These are phyloP conservation scores for Megaptera novaeangliae DNA, from an alignment of 2,113 vertebrate species.

Conservation along the genomic window DNA sequence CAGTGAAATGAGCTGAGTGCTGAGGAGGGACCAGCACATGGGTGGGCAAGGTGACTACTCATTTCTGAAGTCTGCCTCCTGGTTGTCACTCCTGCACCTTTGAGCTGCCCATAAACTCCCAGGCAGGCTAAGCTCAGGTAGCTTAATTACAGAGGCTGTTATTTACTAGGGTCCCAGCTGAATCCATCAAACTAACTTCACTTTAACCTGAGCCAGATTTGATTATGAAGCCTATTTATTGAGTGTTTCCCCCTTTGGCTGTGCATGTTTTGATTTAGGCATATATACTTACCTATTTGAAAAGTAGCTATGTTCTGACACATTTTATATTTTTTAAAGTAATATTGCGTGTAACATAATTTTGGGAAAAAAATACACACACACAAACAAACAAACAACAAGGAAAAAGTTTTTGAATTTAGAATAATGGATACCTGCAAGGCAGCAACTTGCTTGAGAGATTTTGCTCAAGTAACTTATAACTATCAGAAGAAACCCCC, in stretches of 20 bases:
- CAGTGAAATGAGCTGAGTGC: constrained; percentile 21
- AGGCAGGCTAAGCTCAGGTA: constrained; percentile 71
- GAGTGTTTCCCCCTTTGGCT: constrained; percentile 76
- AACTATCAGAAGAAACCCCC: constrained; percentile 84
- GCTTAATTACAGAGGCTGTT: constrained; percentile 83
- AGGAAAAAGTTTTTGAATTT: constrained; percentile 85
- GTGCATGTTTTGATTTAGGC: constrained; percentile 77
- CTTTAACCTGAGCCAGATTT: constrained; percentile 84
- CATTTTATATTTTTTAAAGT: constrained; percentile 84
- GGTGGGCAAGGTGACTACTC: constrained; percentile 64
- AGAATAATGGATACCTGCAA: constrained; percentile 88
- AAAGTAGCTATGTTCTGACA: constrained; percentile 79
- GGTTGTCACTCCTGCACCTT: constrained; percentile 75
- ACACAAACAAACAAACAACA: constrained; percentile 75
- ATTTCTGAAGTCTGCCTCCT: constrained; percentile 74
- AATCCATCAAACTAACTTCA: constrained; percentile 82
- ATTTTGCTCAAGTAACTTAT: constrained; percentile 88
- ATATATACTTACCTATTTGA: constrained; percentile 75
- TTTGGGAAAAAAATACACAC: constrained; percentile 65
- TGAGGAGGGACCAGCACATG: constrained; percentile 41
- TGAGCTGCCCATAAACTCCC: constrained; percentile 78
- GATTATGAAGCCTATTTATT: constrained; percentile 84
- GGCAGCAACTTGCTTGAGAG: constrained; percentile 86
- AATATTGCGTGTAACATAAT: constrained; percentile 77
- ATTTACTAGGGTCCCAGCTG: constrained; percentile 79